Evolutionary conservation across 2,888 invertebrate genomes (phyloP).

Genomic region (Alsophila aescularia): DNA sequence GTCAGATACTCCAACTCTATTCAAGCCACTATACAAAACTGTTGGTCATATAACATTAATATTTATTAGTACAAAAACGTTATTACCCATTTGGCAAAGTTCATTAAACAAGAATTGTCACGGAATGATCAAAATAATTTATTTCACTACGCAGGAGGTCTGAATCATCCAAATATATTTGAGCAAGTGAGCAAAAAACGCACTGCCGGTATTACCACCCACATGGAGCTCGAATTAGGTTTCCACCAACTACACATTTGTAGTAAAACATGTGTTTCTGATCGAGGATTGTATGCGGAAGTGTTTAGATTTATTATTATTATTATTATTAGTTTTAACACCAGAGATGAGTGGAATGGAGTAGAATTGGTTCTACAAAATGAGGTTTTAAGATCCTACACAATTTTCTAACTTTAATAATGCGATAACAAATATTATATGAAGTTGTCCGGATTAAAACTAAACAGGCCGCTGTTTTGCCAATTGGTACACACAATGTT

Average conservation of each 20-base stretch:
- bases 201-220: conserved; percentile 63
- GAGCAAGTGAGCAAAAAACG: conserved; percentile 54
- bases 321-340: background rate
- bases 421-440: too few relatives aligned
- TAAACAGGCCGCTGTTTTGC: too few relatives aligned
- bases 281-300: conserved; percentile 50
- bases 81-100: conserved; percentile 23
- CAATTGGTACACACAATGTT: too few relatives aligned
- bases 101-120: conserved; percentile 34
- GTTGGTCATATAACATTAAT: conserved; percentile 33
- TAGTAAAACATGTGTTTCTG: conserved; percentile 48
- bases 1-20: conserved; percentile 11
- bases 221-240: conserved; percentile 61
- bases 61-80: conserved; percentile 22
- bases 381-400: too few relatives aligned
- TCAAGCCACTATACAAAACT: conserved; percentile 23
- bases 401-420: too few relatives aligned
- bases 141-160: conserved; percentile 71
- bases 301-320: conserved; percentile 42
- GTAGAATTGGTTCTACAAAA: too few relatives aligned
- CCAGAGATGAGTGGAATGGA: background rate
- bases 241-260: conserved; percentile 51
- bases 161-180: conserved; percentile 65
- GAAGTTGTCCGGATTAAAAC: too few relatives aligned
- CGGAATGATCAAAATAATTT: conserved; percentile 38